Conservation (phyloP, 92 coral and sea anemone species). For the Heteractis magnifica region DNA sequence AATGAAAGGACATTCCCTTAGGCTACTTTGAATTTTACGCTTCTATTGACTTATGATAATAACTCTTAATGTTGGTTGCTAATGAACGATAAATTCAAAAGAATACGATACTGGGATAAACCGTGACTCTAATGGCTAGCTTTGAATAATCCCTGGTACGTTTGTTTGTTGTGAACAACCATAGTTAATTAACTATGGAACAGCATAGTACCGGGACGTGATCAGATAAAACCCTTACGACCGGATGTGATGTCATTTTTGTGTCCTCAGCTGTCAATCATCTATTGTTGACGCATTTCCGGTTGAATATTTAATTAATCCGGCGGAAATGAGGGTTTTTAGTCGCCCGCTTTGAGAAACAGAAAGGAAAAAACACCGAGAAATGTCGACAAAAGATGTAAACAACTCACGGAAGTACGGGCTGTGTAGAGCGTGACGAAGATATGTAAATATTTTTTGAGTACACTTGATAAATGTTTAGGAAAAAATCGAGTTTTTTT, state of each 20-base stretch:
- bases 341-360: conserved; percentile 29
- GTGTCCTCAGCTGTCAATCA: conserved; percentile 34
- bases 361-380: conserved; percentile 9
- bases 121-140: no score
- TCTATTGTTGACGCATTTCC: conserved; percentile 63
- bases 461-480: background rate
- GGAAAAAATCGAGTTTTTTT: background rate
- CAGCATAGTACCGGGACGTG: conserved; percentile 28
- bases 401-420: conserved; percentile 34
- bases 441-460: background rate
- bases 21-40: background rate
- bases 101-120: no score
- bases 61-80: background rate
- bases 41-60: background rate
- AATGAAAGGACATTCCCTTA: background rate
- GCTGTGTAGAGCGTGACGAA: background rate
- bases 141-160: background rate
- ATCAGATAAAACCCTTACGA: conserved; percentile 18
- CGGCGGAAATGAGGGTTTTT: conserved; percentile 39
- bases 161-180: conserved; percentile 12
- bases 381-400: conserved; percentile 2
- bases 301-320: conserved; percentile 18
- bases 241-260: conserved; percentile 40
- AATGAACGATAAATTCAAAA: background rate
- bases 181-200: no score